Base-by-base conservation (phyloP, 2,113 vertebrate species). In the Odontesthes bonariensis region DNA sequence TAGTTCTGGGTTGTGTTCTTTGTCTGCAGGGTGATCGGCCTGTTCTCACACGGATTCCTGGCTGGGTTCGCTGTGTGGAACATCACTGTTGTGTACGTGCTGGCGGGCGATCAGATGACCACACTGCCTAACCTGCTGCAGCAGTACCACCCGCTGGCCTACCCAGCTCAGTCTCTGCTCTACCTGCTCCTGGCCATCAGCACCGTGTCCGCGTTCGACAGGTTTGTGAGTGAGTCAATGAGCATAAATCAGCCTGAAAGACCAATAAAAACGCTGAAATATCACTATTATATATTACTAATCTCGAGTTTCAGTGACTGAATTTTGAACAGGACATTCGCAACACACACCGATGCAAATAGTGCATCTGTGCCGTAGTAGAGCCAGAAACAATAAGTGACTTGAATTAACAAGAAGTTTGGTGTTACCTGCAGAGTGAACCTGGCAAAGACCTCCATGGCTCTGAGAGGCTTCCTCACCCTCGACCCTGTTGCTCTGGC, bases 11-110 rank as follows among this genome's bases (percentile, higher is more conserved):
- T 17, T 40, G 19, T 31, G 33, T 32, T 42, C 42, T 67, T 5
- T 19, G n/a, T 56, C 32, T 72, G 40, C 78, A 95, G 98, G 92
- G 92, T 95, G 54, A 82, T 98, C 0, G 97, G 97, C 13, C 95
- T 98, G 13, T 99, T 97, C 84, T 95, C 88, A 75, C 96, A 97
- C 14, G 98, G 98, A 3, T 97, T 99, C 89, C 91, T 99, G 89
- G 96, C 97, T 0, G 97, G 97, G 1, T 98, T 93, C 55, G 94
- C 96, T 0, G 93, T 97, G 46, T 99, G 98, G 97, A 99, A 99
- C 85, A 91, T 96, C 17, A 92, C 95, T 12, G 93, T 98, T 22
- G 95, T 99, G 85, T 98, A 97, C n/a, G 85, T 95, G 71, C 80
- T 99, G 77, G 95, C 96, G 6, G 97, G 97, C 51, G 94, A 94